phyloP scores from a whole-genome alignment of 2,113 vertebrate species.

The Falcunculus frontatus region DNA sequence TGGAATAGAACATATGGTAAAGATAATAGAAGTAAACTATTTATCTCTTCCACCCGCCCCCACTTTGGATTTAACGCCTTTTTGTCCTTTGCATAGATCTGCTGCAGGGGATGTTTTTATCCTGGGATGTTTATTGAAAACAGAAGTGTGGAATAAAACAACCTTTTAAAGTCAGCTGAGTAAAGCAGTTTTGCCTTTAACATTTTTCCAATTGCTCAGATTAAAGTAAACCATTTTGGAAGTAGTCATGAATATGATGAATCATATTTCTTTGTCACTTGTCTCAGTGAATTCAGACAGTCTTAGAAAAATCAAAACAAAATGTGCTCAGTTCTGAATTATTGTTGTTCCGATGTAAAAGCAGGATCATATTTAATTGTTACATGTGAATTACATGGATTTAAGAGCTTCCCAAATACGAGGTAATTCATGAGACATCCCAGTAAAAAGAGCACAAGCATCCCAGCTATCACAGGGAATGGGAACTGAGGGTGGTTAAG shows the following conservation, averaged over 20 bases:
- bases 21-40: conserved; percentile 59
- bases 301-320: not conserved
- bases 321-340: not conserved
- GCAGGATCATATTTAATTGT: not conserved
- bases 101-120: conserved; percentile 19
- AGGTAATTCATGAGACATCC: not conserved
- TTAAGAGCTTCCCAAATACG: not conserved
- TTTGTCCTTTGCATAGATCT: conserved; percentile 5
- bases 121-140: conserved; percentile 32
- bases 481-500: not conserved
- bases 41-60: not conserved
- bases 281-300: not conserved
- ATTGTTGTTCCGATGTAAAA: not conserved
- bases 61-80: conserved; percentile 30
- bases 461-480: not conserved
- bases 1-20: conserved; percentile 63
- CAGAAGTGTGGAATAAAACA: conserved; percentile 1
- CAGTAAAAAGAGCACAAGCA: not conserved
- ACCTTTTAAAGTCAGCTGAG: not conserved
- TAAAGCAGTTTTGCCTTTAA: not conserved
- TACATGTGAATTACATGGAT: not conserved
- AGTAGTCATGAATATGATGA: not conserved
- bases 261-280: not conserved
- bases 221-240: conserved; percentile 4
- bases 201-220: not conserved